Evolutionary conservation across 37 sponge, comb jelly and placozoan species (phyloP), one percentile per base, ranked within the genome.

Genomic region (Halichondria panicea): DNA sequence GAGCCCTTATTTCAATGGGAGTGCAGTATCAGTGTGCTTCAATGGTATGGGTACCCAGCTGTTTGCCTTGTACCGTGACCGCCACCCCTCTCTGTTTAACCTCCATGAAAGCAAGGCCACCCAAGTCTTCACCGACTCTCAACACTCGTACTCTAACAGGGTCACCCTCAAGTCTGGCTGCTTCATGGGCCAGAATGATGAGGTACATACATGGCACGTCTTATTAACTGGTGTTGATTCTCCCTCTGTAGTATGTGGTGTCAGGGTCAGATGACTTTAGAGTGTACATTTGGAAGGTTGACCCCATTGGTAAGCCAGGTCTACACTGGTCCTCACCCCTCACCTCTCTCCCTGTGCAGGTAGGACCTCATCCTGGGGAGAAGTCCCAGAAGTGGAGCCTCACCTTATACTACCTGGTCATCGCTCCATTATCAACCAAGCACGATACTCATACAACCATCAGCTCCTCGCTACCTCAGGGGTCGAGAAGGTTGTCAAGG

Each of bases 221-320:
- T n/a, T n/a, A n/a, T n/a, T n/a, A n/a, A n/a, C n/a, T 65, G 11
- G 11, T 34, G 4, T 42, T 3, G 39, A 35, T 43, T 22, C 28
- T 27, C 28, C 46, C 60, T 4, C 42, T 3, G 11, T 67, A 87
- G 91, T 91, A 63, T 62, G 91, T 91, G 0, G 91, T 74, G 15
- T 86, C 87, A 18, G 91, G 91, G 32, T 91, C 91, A 12, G 91
- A 91, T 71, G 91, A 91, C 44, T 91, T 91, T 60, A 68, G 77
- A 55, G 41, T 86, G 53, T 91, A 86, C 54, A 43, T 86, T 12
- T 91, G 91, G 91, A 91, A 70, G 63, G 56, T 91, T 33, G 87
- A 87, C 41, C 31, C 37, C 35, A 22, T 25, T 60, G n/a, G n/a
- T n/a, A n/a, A n/a, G n/a, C n/a, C 53, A 12, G 12, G 15, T 50